These are phyloP conservation scores for Lasioglossum villosulum DNA, from an alignment of 2,888 invertebrate species.

Conservation along the genomic window DNA sequence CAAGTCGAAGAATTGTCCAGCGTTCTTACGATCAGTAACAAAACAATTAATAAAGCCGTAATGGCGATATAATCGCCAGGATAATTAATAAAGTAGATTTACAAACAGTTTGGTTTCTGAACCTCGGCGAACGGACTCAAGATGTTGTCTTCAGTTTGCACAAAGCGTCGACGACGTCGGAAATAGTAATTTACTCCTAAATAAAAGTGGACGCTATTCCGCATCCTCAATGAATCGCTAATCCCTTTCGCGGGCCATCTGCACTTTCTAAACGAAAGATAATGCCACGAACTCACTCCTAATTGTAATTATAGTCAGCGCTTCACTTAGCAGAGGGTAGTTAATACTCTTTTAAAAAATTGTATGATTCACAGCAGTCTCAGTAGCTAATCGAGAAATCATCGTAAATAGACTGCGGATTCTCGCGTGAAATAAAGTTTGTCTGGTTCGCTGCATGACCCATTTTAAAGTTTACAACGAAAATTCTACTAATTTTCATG, in stretches of 20 bases:
- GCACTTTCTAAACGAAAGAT: slow-evolving; percentile 16
- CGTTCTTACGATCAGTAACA: neutral
- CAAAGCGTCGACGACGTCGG: slow-evolving; percentile 10
- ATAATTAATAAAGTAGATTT: neutral
- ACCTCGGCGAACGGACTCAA: neutral
- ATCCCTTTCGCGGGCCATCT: slow-evolving; percentile 46
- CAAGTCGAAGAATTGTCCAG: neutral
- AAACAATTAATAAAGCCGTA: neutral
- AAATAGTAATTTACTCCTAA: slow-evolving; percentile 44
- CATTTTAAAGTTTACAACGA: neutral
- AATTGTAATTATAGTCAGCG: slow-evolving; percentile 13
- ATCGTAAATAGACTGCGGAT: neutral
- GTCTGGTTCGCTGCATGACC: too few species aligned
- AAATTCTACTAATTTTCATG: neutral
- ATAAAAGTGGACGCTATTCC: slow-evolving; percentile 39
- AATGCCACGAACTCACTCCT: neutral
- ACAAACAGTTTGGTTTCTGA: neutral
- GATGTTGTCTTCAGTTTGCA: neutral
- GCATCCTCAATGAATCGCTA: slow-evolving; percentile 43
- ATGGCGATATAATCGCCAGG: neutral
- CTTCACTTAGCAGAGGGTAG: neutral
- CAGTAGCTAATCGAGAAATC: neutral
- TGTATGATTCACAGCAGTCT: neutral
- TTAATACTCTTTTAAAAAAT: neutral
- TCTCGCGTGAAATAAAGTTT: too few species aligned